phyloP scores from a whole-genome alignment of 2,888 invertebrate genomes.

The Pandemis heparana region DNA sequence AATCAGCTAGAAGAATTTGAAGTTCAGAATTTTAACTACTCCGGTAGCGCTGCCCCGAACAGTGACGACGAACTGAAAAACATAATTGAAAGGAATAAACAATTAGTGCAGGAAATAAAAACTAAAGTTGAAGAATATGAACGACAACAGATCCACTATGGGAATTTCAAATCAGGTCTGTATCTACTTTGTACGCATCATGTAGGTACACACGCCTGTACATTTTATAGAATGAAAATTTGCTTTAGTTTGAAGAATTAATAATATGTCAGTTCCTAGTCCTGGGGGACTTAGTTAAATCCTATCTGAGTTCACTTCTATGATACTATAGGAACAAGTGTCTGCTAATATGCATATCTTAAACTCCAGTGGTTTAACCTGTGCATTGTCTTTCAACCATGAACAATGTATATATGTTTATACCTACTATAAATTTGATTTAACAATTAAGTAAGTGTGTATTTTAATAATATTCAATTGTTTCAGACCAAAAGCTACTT shows the following conservation, averaged over 20 bases:
- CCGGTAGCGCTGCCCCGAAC: constrained; percentile 51
- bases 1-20: constrained; percentile 60
- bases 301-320: too few species aligned
- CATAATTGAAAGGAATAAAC: constrained; percentile 66
- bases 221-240: too few species aligned
- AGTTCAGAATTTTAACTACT: constrained; percentile 52
- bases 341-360: too few species aligned
- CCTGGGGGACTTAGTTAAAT: too few species aligned
- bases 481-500: constrained; percentile 74
- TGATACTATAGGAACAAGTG: too few species aligned
- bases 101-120: constrained; percentile 65
- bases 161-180: constrained; percentile 70
- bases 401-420: too few species aligned
- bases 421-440: too few species aligned
- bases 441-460: neutral
- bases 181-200: neutral
- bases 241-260: too few species aligned
- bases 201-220: too few species aligned
- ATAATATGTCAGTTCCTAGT: too few species aligned
- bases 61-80: constrained; percentile 66
- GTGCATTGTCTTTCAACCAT: too few species aligned
- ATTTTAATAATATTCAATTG: constrained; percentile 25
- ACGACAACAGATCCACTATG: constrained; percentile 64
- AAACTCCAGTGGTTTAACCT: too few species aligned
- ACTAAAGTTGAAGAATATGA: constrained; percentile 61